These are phyloP conservation scores for Lymantria monacha DNA, from an alignment of 2,888 invertebrate species.

Conservation along the genomic window DNA sequence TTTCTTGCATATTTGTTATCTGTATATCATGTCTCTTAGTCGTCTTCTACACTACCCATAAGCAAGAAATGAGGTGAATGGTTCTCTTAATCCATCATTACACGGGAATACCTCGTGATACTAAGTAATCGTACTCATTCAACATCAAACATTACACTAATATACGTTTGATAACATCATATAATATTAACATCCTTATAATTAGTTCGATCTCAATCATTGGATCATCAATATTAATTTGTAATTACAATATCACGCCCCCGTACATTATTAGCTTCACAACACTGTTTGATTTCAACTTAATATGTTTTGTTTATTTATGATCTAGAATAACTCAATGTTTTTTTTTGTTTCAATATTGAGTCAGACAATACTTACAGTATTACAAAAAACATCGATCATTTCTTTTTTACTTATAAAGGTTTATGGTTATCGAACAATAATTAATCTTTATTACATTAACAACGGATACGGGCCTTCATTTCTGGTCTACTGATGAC, in stretches of 20 bases:
- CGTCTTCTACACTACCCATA: too few species aligned
- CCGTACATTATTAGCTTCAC: constrained; percentile 32
- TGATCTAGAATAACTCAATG: constrained; percentile 14
- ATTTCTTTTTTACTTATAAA: constrained; percentile 23
- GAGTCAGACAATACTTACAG: neutral
- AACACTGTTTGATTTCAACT: constrained; percentile 24
- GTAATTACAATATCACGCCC: constrained; percentile 51
- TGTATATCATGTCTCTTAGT: too few species aligned
- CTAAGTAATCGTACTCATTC: neutral
- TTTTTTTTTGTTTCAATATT: constrained; percentile 10
- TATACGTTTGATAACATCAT: constrained; percentile 40
- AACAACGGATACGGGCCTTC: constrained; percentile 19
- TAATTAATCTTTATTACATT: constrained; percentile 30
- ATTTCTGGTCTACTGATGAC: constrained; percentile 29
- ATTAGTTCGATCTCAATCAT: constrained; percentile 44
- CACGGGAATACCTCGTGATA: too few species aligned
- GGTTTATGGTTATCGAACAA: constrained; percentile 23
- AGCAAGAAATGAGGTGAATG: too few species aligned
- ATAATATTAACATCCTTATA: constrained; percentile 48
- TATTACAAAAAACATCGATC: neutral
- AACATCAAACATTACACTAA: constrained; percentile 14
- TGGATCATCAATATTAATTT: constrained; percentile 63
- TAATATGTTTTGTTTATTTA: constrained; percentile 35
- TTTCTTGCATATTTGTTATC: too few species aligned
- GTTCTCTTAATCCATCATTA: too few species aligned